Base-by-base conservation (phyloP, 2,888 invertebrate species). In the Caenorhabditis imperialis region DNA sequence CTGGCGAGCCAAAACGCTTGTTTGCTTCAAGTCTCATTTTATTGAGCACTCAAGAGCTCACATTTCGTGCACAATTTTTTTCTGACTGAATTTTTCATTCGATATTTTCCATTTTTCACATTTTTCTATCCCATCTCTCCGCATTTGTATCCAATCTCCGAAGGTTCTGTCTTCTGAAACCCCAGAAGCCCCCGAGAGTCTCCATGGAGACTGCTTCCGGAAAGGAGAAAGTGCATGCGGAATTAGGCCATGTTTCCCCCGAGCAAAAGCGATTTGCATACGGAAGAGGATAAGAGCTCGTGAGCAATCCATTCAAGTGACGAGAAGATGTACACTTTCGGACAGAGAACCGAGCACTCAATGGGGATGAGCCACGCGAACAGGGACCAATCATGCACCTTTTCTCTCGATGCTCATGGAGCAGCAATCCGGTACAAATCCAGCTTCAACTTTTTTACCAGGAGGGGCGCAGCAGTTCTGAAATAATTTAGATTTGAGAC, bases 1-100 rank as follows among this genome's bases (percentile, higher is more conserved):
- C 65, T 65, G 65, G 65, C 65, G 65, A 65, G 55, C 65, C 65
- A 65, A 65, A 65, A 65, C 65, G 65, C 65, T 65, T 65, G 65
- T 65, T 65, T 65, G 65, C 65, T 65, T 65, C 65, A 65, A 65
- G 65, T 65, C 65, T 65, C 65, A 65, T 65, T 65, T 65, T 65
- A 65, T 65, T 65, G 65, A 65, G 65, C 65, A 65, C 65, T 65
- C 65, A 65, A 65, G 65, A 65, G 65, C 65, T 65, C 65, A 65
- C 65, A 65, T 65, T 65, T 65, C 65, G 65, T 57, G 65, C 57
- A 65, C 65, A 65, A 65, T 65, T 65, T 65, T 65, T 48, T 50
- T 48, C 40, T 62, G 55, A 35, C 65, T 65, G 65, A 65, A 65
- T 65, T 65, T 65, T 65, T 65, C 55, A 57, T 57, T 65, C 50